phyloP scores from a whole-genome alignment of 2,888 invertebrate genomes.

The Cryptus armator region DNA sequence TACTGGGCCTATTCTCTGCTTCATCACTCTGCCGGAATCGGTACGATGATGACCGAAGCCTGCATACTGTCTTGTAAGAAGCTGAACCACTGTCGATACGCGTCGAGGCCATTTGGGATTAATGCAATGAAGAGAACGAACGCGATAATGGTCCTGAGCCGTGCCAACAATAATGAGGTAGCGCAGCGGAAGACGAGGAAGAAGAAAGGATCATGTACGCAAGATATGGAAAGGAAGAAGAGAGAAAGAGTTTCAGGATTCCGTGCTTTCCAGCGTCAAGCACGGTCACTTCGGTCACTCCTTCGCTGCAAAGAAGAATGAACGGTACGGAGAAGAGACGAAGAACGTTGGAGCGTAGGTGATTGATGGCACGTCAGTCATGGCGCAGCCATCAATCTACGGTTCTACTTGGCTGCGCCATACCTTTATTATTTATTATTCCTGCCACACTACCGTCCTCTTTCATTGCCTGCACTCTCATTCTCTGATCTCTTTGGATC shows the following conservation, averaged over 20 bases:
- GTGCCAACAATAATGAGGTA: slow-evolving; percentile 40
- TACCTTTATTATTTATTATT: slow-evolving; percentile 83
- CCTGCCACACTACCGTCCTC: slow-evolving; percentile 70
- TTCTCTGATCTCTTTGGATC: slow-evolving; percentile 55
- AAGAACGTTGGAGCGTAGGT: slow-evolving; percentile 75
- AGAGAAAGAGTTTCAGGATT: slow-evolving; percentile 62
- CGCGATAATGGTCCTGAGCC: slow-evolving; percentile 50
- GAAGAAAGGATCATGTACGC: slow-evolving; percentile 2
- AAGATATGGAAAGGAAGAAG: slow-evolving; percentile 46
- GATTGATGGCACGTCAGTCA: slow-evolving; percentile 85
- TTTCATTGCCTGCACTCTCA: slow-evolving; percentile 61
- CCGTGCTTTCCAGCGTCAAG: slow-evolving; percentile 39
- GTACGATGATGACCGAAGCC: neutral
- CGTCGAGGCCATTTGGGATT: slow-evolving; percentile 15
- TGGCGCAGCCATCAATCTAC: slow-evolving; percentile 84
- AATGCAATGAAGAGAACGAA: slow-evolving; percentile 47
- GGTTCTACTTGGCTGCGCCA: slow-evolving; percentile 69
- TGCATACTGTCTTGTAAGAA: slow-evolving; percentile 10
- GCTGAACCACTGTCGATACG: slow-evolving; percentile 8
- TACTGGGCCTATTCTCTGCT: slow-evolving; percentile 35
- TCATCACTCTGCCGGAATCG: slow-evolving; percentile 12
- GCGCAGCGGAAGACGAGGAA: neutral
- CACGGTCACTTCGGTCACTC: slow-evolving; percentile 67
- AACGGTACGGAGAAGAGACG: slow-evolving; percentile 67
- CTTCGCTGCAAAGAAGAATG: slow-evolving; percentile 56